A percentile compares a stretch with the other conserved stretches of the same genome.
phyloP scores from a whole-genome alignment of 2,113 vertebrate species.

The Sisor rabdophorus region DNA sequence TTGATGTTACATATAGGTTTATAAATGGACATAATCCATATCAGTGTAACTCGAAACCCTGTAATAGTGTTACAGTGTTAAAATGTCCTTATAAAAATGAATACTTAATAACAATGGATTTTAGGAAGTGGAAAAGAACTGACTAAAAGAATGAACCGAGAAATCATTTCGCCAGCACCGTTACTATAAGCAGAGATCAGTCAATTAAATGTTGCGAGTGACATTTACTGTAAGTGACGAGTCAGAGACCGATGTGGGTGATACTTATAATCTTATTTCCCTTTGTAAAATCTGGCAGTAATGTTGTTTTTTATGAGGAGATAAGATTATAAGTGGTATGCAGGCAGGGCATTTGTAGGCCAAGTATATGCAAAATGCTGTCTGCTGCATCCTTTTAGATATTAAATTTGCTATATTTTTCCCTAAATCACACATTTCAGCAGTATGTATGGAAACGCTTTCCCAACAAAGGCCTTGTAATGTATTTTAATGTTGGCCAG shows the following conservation, averaged over 20 bases:
- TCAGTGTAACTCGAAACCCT: neutral
- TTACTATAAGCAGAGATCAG: neutral
- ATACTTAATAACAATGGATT: neutral
- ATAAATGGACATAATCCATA: neutral
- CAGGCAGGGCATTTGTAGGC: neutral
- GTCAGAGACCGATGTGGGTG: neutral
- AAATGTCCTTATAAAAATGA: neutral
- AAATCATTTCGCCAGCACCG: neutral
- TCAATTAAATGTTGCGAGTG: neutral
- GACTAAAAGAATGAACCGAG: neutral
- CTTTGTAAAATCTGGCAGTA: neutral
- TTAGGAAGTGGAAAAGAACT: neutral
- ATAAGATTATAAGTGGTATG: neutral
- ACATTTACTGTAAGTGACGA: neutral
- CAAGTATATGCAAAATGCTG: conserved; percentile 3
- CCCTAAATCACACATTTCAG: neutral
- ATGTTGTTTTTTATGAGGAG: neutral
- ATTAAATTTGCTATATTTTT: neutral
- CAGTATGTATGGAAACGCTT: neutral
- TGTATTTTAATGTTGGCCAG: conserved; percentile 33
- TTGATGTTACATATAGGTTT: neutral
- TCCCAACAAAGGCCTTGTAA: neutral
- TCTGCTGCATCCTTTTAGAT: neutral
- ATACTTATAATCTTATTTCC: neutral
- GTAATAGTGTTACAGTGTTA: neutral